Conservation (phyloP, 2,888 invertebrate genomes). For the Philonicus albiceps region DNA sequence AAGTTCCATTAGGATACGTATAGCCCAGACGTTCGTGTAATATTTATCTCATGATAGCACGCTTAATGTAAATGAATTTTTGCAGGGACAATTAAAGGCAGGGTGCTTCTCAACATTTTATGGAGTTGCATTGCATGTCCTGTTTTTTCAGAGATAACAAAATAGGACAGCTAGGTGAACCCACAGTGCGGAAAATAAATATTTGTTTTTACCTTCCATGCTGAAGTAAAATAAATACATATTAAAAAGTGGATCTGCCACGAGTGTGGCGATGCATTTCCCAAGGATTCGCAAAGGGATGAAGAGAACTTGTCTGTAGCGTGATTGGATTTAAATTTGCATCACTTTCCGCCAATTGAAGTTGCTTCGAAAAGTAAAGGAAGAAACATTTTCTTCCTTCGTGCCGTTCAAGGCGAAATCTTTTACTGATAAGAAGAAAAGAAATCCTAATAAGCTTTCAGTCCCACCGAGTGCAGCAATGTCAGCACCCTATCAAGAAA, state of each 20-base stretch:
- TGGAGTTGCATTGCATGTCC: neutral
- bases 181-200: neutral
- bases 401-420: neutral
- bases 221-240: neutral
- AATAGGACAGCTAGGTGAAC: neutral
- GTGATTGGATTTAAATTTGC: constrained; percentile 1
- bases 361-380: neutral
- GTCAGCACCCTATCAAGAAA: neutral
- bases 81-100: neutral
- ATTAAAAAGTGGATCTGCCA: neutral
- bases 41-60: neutral
- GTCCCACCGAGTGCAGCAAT: neutral
- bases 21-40: neutral
- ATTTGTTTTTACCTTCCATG: neutral
- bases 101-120: neutral
- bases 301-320: neutral
- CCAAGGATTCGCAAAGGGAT: neutral
- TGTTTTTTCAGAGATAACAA: neutral
- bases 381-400: neutral
- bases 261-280: neutral
- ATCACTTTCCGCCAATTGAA: neutral
- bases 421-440: neutral
- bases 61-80: neutral
- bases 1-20: neutral
- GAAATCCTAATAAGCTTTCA: neutral